Base-by-base conservation (phyloP, 2,888 invertebrate genomes). In the Alloscopus bannaensis region DNA sequence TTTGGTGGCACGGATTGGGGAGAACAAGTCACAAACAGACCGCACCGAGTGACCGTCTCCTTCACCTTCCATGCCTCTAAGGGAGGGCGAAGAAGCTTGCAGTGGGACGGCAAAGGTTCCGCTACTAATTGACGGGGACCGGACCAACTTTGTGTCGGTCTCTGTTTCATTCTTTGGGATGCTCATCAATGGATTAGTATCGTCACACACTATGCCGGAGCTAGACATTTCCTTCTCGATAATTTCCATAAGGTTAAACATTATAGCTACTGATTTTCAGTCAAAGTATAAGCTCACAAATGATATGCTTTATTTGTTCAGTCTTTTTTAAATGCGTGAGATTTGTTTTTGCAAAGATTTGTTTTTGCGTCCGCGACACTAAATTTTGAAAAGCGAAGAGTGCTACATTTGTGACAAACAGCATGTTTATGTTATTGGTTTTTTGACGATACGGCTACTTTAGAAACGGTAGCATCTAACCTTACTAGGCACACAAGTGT, bases 1-100 rank as follows among this genome's bases (percentile, higher is more conserved):
- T 22, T 4, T n/a, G n/a, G n/a, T n/a, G n/a, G n/a, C n/a, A n/a
- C 60, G 55, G 42, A 77, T 77, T 11, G 77, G 77, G 0, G 70
- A 70, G 16, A 77, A 20, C 0, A 57, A 36, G 24, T 8, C 45
- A 3, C 42, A 47, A 4, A 69, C 55, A n/a, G 57, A 45, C 26
- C 47, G 18, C n/a, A 70, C 3, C 0, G 52, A 55, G 8, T 65
- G 77, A 3, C 31, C 26, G 16, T 77, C 77, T 3, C 77, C 77
- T 22, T 57, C 57, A 1, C 77, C 73, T 6, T 40, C 45, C 45
- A 50, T 66, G 20, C 31, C 3, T n/a, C 11, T 22, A 20, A 20
- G 20, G n/a, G 64, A n/a, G 3, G 75, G 75, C 0, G 76, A 62
- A 1, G 69, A 69, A 20, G 69, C 18, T 29, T 50, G 40, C 3